Evolutionary conservation across 1,140 invertebrate species (phyloP).

Genomic region (Nymphalis io): DNA sequence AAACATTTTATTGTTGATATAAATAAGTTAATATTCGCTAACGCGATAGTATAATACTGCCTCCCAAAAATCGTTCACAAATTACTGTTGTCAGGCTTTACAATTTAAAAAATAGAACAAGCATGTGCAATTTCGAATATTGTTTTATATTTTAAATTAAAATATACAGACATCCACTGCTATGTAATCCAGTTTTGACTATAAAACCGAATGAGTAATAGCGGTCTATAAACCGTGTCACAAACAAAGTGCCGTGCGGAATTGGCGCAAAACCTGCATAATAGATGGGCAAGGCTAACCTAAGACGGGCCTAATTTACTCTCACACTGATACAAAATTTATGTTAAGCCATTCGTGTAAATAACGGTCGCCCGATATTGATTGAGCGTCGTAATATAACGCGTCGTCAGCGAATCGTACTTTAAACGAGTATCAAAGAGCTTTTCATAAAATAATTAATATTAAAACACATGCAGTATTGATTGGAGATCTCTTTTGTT

Average conservation of each 20-base stretch:
- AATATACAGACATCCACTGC: constrained; percentile 3
- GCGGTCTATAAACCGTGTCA: constrained; percentile 47
- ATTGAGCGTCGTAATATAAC: neutral
- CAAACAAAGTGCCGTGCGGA: constrained; percentile 48
- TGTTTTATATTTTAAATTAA: too few relatives aligned
- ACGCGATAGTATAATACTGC: too few relatives aligned
- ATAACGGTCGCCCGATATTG: constrained; percentile 42
- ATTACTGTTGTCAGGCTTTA: neutral
- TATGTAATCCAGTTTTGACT: constrained; percentile 32
- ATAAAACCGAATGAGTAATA: constrained; percentile 37
- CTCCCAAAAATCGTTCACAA: too few relatives aligned
- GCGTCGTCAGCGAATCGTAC: neutral
- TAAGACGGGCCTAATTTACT: constrained; percentile 57
- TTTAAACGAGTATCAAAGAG: neutral
- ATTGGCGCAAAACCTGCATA: constrained; percentile 57
- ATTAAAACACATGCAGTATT: too few relatives aligned
- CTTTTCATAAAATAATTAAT: too few relatives aligned
- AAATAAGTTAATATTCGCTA: too few relatives aligned
- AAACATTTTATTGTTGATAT: too few relatives aligned
- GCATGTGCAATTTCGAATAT: too few relatives aligned
- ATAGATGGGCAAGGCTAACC: constrained; percentile 54
- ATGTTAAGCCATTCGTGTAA: constrained; percentile 50
- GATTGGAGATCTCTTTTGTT: too few relatives aligned
- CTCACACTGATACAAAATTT: constrained; percentile 57
- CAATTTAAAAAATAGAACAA: neutral